Percentiles rank a stretch among this genome's conserved stretches.
Conservation (phyloP, 2,113 vertebrate species). For the Paracyprichromis sp. region DNA sequence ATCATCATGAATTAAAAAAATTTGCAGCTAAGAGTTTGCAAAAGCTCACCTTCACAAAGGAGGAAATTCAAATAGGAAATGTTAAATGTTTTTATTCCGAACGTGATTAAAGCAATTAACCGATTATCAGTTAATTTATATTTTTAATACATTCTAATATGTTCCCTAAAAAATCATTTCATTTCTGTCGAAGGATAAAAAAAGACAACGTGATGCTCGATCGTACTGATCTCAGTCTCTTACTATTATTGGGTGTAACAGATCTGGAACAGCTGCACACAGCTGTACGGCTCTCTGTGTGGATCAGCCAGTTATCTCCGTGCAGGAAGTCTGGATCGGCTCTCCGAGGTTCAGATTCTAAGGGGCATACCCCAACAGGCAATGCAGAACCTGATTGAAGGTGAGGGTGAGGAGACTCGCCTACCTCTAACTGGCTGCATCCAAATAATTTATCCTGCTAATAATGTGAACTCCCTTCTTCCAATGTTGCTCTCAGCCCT, state of each 20-base stretch:
- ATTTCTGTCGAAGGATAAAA: neutral
- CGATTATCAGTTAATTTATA: neutral
- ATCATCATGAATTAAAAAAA: neutral
- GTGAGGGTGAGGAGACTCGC: neutral
- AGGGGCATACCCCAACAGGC: neutral
- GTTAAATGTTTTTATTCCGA: neutral
- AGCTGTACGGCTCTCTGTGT: neutral
- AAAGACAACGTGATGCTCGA: neutral
- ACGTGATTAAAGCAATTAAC: neutral
- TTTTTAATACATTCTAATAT: neutral
- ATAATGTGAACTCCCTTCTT: neutral
- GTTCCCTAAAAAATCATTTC: neutral
- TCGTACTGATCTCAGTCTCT: neutral
- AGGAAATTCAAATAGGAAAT: neutral
- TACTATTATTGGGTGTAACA: constrained; percentile 3
- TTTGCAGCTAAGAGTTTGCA: neutral
- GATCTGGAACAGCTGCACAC: neutral
- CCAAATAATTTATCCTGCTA: neutral
- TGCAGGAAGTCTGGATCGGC: neutral
- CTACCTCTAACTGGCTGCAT: neutral
- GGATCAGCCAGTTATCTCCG: neutral
- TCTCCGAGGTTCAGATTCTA: neutral
- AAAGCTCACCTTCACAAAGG: neutral
- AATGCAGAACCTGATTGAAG: neutral
- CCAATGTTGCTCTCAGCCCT: neutral